phyloP scores from a whole-genome alignment of 2,113 vertebrate species.

The Saccopteryx leptura region DNA sequence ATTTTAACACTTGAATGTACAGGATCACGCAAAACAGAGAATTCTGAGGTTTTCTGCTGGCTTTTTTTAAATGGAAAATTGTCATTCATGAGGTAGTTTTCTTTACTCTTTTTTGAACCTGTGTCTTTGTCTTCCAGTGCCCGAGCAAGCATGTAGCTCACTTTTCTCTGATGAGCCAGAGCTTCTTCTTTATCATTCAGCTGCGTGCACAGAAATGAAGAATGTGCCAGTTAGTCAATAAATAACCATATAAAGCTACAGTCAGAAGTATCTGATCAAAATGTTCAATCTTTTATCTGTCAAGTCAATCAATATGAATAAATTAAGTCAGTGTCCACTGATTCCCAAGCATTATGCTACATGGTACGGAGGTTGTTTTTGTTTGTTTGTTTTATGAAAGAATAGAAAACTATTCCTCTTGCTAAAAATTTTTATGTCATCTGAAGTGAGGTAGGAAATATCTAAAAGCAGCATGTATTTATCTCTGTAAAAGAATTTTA shows the following conservation, averaged over 20 bases:
- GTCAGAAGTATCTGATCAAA: slow-evolving; percentile 28
- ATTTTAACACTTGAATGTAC: background rate
- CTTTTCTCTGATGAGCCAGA: slow-evolving; percentile 96
- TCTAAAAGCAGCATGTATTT: background rate
- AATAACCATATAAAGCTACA: background rate
- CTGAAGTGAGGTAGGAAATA: background rate
- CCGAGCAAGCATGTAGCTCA: slow-evolving; percentile 96
- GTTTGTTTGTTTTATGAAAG: background rate
- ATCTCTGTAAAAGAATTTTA: background rate
- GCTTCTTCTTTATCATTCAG: slow-evolving; percentile 97
- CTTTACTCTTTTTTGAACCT: slow-evolving; percentile 49
- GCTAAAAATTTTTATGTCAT: slow-evolving; percentile 1
- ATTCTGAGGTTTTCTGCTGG: slow-evolving; percentile 33
- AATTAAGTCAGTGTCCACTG: background rate
- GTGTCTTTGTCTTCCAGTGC: slow-evolving; percentile 89
- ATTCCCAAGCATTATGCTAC: slow-evolving; percentile 15
- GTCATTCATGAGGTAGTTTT: background rate
- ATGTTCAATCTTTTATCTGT: background rate
- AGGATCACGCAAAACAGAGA: rapidly evolving
- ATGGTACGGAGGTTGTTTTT: background rate
- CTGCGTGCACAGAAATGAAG: slow-evolving; percentile 83
- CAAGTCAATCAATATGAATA: background rate
- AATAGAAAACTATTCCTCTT: background rate
- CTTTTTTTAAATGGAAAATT: rapidly evolving
- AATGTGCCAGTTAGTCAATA: background rate